Evolutionary conservation across 2,113 vertebrate genomes (phyloP).

Genomic region (Rhegmatorhina hoffmannsi): DNA sequence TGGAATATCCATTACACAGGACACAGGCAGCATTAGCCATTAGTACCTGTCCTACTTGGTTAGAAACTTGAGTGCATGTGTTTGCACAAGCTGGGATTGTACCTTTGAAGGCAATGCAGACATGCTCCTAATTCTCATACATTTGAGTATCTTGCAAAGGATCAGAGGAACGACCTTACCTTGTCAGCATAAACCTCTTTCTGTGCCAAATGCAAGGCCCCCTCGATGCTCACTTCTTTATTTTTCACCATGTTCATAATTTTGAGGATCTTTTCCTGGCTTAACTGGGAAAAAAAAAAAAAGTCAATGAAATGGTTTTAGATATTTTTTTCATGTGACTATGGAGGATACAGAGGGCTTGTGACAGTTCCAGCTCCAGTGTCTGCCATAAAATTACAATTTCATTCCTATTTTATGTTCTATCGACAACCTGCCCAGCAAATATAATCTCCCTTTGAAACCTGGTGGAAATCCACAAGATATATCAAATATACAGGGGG

Average conservation of each 20-base stretch:
- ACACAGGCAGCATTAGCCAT: neutral
- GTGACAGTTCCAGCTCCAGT: neutral
- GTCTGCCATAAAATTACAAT: neutral
- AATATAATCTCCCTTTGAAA: slow-evolving; percentile 49
- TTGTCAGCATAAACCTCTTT: slow-evolving; percentile 3
- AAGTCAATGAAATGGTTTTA: neutral
- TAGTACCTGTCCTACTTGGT: accelerated
- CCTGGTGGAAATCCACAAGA: neutral
- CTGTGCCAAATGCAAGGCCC: slow-evolving; percentile 75
- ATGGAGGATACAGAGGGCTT: neutral
- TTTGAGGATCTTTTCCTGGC: slow-evolving; percentile 51
- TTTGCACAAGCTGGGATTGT: neutral
- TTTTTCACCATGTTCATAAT: slow-evolving; percentile 80
- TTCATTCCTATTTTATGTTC: slow-evolving; percentile 17
- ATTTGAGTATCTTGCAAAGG: neutral
- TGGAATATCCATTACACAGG: accelerated
- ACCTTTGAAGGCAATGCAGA: neutral
- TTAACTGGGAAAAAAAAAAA: neutral
- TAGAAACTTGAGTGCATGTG: neutral
- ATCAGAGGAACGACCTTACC: neutral
- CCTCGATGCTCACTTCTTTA: slow-evolving; percentile 78
- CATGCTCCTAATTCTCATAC: neutral
- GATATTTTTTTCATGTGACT: neutral
- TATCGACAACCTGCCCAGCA: neutral
- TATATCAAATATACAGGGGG: neutral